Conservation (phyloP, 2,797 vertebrate species). For the Phaenicophaeus curvirostris region DNA sequence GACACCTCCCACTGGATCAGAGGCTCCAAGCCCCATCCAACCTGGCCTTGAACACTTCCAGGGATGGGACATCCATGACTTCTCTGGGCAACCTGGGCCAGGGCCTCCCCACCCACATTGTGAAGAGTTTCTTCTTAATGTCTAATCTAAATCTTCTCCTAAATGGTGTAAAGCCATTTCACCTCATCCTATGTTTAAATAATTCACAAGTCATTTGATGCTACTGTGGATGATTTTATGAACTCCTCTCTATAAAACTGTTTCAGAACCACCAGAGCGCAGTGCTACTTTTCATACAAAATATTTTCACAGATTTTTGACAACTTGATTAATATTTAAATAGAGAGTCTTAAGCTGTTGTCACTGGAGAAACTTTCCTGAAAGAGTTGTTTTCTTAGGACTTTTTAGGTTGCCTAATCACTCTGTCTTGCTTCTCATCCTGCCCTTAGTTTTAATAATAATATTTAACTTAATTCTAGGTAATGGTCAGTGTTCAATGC, state of each 20-base stretch:
- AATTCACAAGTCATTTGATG: background rate
- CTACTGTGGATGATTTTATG: background rate
- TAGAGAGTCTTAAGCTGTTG: background rate
- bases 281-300: background rate
- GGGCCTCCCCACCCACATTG: too few species aligned
- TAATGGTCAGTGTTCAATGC: background rate
- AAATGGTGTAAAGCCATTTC: too few species aligned
- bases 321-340: background rate
- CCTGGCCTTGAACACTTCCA: too few species aligned
- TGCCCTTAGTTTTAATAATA: background rate
- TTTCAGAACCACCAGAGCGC: background rate
- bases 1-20: too few species aligned
- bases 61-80: too few species aligned
- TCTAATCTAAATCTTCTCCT: too few species aligned
- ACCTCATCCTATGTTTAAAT: background rate
- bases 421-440: background rate
- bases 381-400: background rate
- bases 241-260: background rate
- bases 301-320: background rate
- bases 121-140: too few species aligned
- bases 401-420: background rate
- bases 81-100: too few species aligned
- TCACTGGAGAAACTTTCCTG: background rate
- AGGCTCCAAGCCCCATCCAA: too few species aligned
- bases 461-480: rapidly evolving